Conservation (phyloP, 2,797 vertebrate genomes). For the Petrocephalus sullivani region DNA sequence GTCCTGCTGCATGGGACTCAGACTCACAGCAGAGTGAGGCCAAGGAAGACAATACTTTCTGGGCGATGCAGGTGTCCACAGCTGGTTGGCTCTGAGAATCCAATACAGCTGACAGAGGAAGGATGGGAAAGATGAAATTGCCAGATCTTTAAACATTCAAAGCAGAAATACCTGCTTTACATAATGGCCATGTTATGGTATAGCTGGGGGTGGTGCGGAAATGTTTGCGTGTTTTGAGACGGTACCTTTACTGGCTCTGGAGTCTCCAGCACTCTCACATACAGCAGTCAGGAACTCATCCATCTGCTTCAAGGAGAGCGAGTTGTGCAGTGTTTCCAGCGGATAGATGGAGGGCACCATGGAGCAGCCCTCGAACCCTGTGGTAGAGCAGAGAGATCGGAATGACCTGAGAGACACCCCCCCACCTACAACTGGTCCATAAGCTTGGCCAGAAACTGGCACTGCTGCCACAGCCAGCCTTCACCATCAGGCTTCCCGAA, state of each 20-base stretch:
- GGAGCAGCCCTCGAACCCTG: conserved; percentile 96
- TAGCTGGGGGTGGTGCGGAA: not conserved
- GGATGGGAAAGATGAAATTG: conserved; percentile 38
- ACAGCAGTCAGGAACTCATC: conserved; percentile 83
- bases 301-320: conserved; percentile 90
- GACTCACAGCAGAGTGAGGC: conserved; percentile 74
- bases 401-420: conserved; percentile 23
- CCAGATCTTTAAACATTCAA: not conserved
- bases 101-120: conserved; percentile 67
- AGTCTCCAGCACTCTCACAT: conserved; percentile 76
- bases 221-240: not conserved
- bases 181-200: not conserved
- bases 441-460: not conserved
- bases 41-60: conserved; percentile 66
- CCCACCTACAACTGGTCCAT: not conserved
- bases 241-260: conserved; percentile 77
- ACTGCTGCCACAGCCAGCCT: not conserved
- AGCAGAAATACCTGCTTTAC: not conserved
- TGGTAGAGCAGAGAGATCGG: conserved; percentile 33
- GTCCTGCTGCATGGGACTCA: not conserved
- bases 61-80: conserved; percentile 67
- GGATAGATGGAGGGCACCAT: conserved; percentile 97
- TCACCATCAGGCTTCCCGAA: not conserved
- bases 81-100: conserved; percentile 76
- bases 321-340: conserved; percentile 96